Evolutionary conservation across 1,140 invertebrate species (phyloP), one percentile per base, ranked within the genome.

Genomic region (Tetramorium alpestre): DNA sequence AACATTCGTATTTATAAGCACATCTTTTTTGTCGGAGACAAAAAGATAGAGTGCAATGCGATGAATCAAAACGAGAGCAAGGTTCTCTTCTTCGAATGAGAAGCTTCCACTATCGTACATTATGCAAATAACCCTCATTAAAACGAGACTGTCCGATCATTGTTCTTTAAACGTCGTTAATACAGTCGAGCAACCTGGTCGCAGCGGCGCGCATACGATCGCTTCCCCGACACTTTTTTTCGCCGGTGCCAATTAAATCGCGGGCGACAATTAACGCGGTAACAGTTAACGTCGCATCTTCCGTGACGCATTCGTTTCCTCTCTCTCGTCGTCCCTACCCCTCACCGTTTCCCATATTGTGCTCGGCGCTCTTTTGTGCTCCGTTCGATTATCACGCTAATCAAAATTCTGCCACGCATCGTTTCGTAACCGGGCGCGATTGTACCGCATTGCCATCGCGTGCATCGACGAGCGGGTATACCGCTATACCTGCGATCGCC

Each of bases 401-500:
- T 81, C 22, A n/a, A 18, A 72, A 58, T 60, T 73, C 11, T 56
- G 3, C n/a, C 13, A 4, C 3, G 47, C 77, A 41, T 69, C 51
- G 51, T 82, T 72, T 41, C 65, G 25, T 82, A 65, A 78, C 33
- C n/a, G 49, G 41, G 11, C 38, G 18, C 41, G 28, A 65, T 51
- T 41, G 41, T 73, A n/a, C 11, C 44, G 8, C 38, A 70, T 70
- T 41, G 22, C 16, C 28, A 2, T 62, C 28, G 80, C 41, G 28
- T 49, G 54, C 65, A 41, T 22, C 51, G 18, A 0, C 51, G 10
- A 28, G 10, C 33, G 1, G 44, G 44, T 18, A 13, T 75, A 73
- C 80, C 69, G 80, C 69, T 84, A 84, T 60, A 11, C 0, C 49
- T 58, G 41, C 75, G 28, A n/a, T 47, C 25, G 7, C 16, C 38